Base-by-base conservation (phyloP, 2,113 vertebrate genomes). In the Paralichthys olivaceus region DNA sequence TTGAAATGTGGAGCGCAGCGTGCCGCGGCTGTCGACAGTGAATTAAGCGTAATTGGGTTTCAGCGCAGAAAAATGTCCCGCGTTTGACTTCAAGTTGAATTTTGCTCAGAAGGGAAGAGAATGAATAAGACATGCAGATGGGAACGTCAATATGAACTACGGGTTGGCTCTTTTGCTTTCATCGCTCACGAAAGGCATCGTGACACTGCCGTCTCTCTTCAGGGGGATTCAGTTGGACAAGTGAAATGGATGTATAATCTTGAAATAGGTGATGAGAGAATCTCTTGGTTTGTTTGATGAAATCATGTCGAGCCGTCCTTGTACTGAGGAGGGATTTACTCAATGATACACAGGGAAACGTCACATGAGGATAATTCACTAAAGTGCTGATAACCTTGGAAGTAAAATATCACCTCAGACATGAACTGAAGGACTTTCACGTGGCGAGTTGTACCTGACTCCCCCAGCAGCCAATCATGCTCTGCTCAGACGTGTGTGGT, bases 11-110 rank as follows among this genome's bases (percentile, higher is more conserved):
- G 60, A 63, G 64, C 58, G 58, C 57, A 34, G 69, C 45, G 71
- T 70, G 69, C 63, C 7, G 17, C 0, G 54, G 56, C 63, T 77
- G 79, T 88, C 84, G 68, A 19, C 34, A 71, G 2, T 34, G 65
- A 83, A 66, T 72, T 74, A 80, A 79, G 72, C 59, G 63, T 85
- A 88, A 85, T 86, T 79, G 59, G 51, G 37, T 84, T 85, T 83
- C 53, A 55, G 61, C 25, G 55, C 9, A 57, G 57, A 81, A 85
- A 80, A 85, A 82, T 71, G 70, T 82, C 69, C 77, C 5, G 57
- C 69, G 64, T 72, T 80, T 8, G 45, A 77, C 77, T 87, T 78
- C 66, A 56, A 59, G 49, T 85, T 72, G 69, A 85, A 82, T 86
- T 84, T 49, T 79, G 22, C 72, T 74, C 63, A 71, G 43, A 20